These are phyloP conservation scores for Odontesthes bonariensis DNA, from an alignment of 2,113 vertebrate species.

Conservation along the genomic window DNA sequence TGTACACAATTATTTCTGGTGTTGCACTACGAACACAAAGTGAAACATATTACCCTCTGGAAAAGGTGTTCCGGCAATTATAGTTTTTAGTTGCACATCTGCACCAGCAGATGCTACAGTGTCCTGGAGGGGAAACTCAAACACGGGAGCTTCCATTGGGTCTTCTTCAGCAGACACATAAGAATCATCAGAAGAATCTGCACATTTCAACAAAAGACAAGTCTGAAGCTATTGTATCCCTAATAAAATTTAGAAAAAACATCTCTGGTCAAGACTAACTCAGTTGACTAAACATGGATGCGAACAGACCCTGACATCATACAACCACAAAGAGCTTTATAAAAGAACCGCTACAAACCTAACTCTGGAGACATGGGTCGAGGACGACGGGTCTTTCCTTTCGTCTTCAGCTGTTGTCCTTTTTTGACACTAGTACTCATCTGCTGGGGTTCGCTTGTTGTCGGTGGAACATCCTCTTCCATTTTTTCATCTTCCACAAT, in stretches of 20 bases:
- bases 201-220: slow-evolving; percentile 45
- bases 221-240: not conserved
- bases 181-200: slow-evolving; percentile 97
- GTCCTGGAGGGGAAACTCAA: slow-evolving; percentile 93
- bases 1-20: not conserved
- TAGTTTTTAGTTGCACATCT: slow-evolving; percentile 91
- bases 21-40: slow-evolving; percentile 9
- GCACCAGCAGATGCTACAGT: slow-evolving; percentile 83
- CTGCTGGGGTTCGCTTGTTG: slow-evolving; percentile 76
- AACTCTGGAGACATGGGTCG: slow-evolving; percentile 92
- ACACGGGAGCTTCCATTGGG: slow-evolving; percentile 92
- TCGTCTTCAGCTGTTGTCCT: slow-evolving; percentile 83
- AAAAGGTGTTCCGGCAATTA: slow-evolving; percentile 89
- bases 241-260: not conserved
- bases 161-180: slow-evolving; percentile 97
- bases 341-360: slow-evolving; percentile 67
- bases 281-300: slow-evolving; percentile 2
- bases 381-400: slow-evolving; percentile 88
- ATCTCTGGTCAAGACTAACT: not conserved
- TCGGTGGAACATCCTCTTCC: slow-evolving; percentile 70
- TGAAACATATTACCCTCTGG: slow-evolving; percentile 86
- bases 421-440: slow-evolving; percentile 78
- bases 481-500: slow-evolving; percentile 82
- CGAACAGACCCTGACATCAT: not conserved
- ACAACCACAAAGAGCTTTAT: slow-evolving; percentile 9